Base-by-base conservation (phyloP, 2,888 invertebrate species). In the Euclidia mi region DNA sequence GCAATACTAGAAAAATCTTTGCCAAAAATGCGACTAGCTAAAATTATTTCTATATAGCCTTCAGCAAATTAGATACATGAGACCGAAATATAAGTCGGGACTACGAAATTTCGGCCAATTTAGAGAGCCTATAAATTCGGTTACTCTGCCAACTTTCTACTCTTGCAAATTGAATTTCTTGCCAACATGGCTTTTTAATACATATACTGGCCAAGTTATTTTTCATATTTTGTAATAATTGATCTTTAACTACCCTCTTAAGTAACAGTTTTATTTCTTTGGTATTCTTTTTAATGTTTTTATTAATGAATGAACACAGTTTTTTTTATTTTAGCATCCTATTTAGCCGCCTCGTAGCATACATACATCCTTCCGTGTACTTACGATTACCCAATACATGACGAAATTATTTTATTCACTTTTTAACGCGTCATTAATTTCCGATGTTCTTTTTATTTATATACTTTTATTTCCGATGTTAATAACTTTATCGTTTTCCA, bases 101-200 rank as follows among this genome's bases (percentile, higher is more conserved):
- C 32, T 2, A 11, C 28, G 46, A 46, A n/a, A 38, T 45, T 38
- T 18, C 28, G 37, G 14, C 48, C 46, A 71, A 63, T 52, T 11
- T 53, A 25, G 31, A 71, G 56, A 55, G 50, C 34, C 15, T n/a
- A 34, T 42, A 17, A 59, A 38, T 42, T 45, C 35, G 10, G 38
- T 9, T 12, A 2, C 20, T 25, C 29, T 64, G 65, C 65, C 57
- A 59, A 65, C 53, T 69, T 65, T 51, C 37, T 42, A 42, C 49
- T 52, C 35, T 40, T 10, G 37, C 20, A 53, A 73, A 70, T 64
- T 69, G 66, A 69, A 73, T 62, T 62, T 65, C 63, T 68, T 58
- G 66, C 66, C 62, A 55, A 48, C 56, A 52, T 53, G 44, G 56
- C 50, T 60, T 64, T 68, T 56, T 46, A 56, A 56, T 52, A n/a